Base-by-base conservation (phyloP, 2,888 invertebrate species). In the Aporophyla nigra region DNA sequence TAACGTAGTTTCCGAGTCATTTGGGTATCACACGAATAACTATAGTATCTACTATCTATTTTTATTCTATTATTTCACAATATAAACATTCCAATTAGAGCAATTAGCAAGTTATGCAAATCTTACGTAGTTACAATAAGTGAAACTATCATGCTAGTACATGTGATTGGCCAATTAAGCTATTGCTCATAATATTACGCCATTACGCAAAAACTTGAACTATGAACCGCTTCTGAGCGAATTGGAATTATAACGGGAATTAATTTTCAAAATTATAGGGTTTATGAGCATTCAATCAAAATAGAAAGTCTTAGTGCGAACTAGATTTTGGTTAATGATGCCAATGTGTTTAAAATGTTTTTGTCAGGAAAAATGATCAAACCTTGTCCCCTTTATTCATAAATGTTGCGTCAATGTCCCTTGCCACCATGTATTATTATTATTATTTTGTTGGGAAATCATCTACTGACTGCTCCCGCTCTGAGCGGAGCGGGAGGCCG, bases 151-250 rank as follows among this genome's bases (percentile, higher is more conserved):
- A 63, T 61, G 70, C 68, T 51, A 58, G 80, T 85, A 88, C 77
- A 82, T 80, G 59, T 85, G 83, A 90, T 91, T 89, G 87, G 88
- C 89, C 91, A 92, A 91, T 90, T 92, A 92, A 93, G 91, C 90
- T 88, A 87, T 88, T 86, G 84, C 86, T 87, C 82, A 88, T 80
- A 90, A 88, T 83, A 89, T 92, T 92, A 88, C 87, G 86, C 88
- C 82, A 88, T 93, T 91, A 88, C 87, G 89, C 90, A 91, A 93
- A 85, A 88, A 80, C 82, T 79, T 91, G 92, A 93, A 92, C 93
- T 93, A 82, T 93, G 93, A 93, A 93, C 93, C 84, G 91, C 88
- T 91, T 90, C 86, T 89, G 89, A 93, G 89, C 86, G 90, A 92
- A 90, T 89, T 86, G 78, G 90, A 91, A 88, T 90, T 91, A 90